Percentiles rank a stretch among this genome's conserved stretches.
Conservation (phyloP, 2,888 invertebrate species). For the Acanthosepion esculentum region DNA sequence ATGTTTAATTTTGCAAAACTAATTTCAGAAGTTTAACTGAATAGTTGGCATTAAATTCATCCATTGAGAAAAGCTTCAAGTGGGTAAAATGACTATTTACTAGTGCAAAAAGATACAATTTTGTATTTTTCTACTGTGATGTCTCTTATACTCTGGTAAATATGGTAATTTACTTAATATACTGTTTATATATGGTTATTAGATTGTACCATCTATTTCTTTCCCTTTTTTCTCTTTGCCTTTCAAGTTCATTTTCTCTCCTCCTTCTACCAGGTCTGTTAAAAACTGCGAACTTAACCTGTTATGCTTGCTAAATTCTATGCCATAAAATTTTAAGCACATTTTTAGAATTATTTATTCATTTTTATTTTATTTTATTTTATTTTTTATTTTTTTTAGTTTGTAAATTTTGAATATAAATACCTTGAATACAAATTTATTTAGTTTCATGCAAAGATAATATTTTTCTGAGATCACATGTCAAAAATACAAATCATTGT, state of each 20-base stretch:
- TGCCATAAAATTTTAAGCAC: too few relatives aligned
- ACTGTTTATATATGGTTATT: neutral
- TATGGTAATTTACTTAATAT: neutral
- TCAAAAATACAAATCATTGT: constrained; percentile 8
- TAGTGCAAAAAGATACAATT: neutral
- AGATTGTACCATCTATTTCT: neutral
- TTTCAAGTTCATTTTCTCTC: too few relatives aligned
- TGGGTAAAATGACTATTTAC: neutral
- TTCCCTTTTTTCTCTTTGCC: neutral
- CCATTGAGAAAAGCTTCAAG: neutral
- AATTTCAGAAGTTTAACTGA: neutral
- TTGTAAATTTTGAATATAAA: neutral
- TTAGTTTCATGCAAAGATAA: neutral
- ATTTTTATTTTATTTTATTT: too few relatives aligned
- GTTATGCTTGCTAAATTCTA: too few relatives aligned
- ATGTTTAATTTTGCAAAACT: neutral
- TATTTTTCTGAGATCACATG: constrained; percentile 24
- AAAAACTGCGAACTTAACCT: too few relatives aligned
- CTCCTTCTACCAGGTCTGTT: too few relatives aligned
- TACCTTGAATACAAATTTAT: neutral
- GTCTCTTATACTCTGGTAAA: neutral
- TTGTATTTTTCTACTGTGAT: neutral
- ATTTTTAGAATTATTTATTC: too few relatives aligned
- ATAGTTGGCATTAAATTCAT: neutral
- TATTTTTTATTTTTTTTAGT: too few relatives aligned